Evolutionary conservation across 35 echinoderm and acorn worm genomes (phyloP).

Genomic region (Apostichopus japonicus): DNA sequence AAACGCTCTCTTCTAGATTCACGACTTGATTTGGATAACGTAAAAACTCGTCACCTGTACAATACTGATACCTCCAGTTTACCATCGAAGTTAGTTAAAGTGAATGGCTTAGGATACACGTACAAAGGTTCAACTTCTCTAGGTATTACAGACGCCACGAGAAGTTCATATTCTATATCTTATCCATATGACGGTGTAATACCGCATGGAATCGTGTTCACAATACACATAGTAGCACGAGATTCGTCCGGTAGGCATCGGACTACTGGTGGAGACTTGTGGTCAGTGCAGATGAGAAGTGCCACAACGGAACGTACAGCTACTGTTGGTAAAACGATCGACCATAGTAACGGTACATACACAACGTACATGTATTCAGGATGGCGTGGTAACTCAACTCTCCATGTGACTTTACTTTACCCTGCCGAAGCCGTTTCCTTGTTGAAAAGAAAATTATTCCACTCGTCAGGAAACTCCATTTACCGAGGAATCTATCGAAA

Average conservation of each 20-base stretch:
- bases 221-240: not conserved
- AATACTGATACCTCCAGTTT: not conserved
- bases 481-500: conserved; percentile 6
- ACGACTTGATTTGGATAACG: not conserved
- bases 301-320: not conserved
- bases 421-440: not conserved
- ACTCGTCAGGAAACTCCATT: not conserved
- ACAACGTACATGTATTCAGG: not conserved
- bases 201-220: not conserved
- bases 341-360: conserved; percentile 25
- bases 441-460: not conserved
- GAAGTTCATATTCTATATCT: not conserved
- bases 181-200: not conserved
- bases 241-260: not conserved
- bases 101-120: not conserved
- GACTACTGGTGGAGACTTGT: not conserved
- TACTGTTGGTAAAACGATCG: not conserved
- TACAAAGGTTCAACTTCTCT: not conserved
- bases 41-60: not conserved
- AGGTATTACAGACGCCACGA: conserved; percentile 14
- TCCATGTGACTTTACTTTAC: not conserved
- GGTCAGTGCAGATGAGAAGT: not conserved
- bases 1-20: not conserved
- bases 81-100: not conserved
- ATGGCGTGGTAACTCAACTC: not conserved